Percentiles rank a stretch among this genome's conserved stretches.
phyloP scores from a whole-genome alignment of 2,888 invertebrate species.

The Drosophila anomalata region DNA sequence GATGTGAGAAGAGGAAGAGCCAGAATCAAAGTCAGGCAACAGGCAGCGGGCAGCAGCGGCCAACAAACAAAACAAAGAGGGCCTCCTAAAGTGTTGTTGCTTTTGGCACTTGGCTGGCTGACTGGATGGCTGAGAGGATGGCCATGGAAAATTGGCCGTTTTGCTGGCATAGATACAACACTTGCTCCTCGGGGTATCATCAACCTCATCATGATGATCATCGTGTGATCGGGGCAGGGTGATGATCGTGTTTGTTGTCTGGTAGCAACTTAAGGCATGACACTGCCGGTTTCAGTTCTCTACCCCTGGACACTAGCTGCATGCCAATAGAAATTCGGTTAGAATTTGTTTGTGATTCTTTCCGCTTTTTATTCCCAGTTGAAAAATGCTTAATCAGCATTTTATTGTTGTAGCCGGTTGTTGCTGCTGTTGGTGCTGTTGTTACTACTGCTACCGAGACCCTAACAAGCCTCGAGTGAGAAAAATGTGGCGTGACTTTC shows the following conservation, averaged over 20 bases:
- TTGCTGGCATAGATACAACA: constrained; percentile 54
- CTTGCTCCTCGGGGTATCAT: constrained; percentile 51
- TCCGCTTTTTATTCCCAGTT: constrained; percentile 29
- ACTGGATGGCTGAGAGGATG: constrained; percentile 3
- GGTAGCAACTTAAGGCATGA: constrained; percentile 59
- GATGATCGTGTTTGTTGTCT: constrained; percentile 37
- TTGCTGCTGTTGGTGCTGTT: constrained; percentile 29
- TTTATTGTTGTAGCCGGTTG: constrained; percentile 42
- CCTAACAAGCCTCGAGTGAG: constrained; percentile 51
- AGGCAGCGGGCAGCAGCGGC: constrained; percentile 28
- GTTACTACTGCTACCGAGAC: constrained; percentile 35
- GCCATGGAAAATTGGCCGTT: constrained; percentile 65
- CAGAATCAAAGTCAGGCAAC: constrained; percentile 37
- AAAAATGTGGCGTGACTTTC: constrained; percentile 63
- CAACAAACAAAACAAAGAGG: constrained; percentile 46
- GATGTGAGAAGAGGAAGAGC: constrained; percentile 39
- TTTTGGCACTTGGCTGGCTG: constrained; percentile 55
- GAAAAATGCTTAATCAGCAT: constrained; percentile 71
- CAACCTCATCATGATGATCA: constrained; percentile 27
- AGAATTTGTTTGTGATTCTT: constrained; percentile 19
- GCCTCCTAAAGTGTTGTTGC: constrained; percentile 47
- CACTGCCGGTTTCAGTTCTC: constrained; percentile 46
- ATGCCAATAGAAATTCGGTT: constrained; percentile 50
- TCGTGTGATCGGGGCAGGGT: constrained; percentile 3
- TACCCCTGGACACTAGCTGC: constrained; percentile 19